Evolutionary conservation across 1,140 invertebrate genomes (phyloP).

Genomic region (Pemphigus obesinymphae): DNA sequence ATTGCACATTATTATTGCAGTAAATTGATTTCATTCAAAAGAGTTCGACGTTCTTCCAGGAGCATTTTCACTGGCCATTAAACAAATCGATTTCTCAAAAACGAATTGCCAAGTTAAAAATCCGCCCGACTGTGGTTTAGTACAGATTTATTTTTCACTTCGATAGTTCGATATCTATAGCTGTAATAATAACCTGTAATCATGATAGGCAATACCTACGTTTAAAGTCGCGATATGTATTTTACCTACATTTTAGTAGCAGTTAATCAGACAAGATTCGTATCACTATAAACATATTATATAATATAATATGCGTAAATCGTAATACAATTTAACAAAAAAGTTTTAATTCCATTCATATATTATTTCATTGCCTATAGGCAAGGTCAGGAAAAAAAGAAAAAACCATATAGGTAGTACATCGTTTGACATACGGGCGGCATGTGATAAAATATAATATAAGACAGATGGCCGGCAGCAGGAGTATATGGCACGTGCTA

Average conservation of each 20-base stretch:
- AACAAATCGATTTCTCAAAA: background rate
- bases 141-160: background rate
- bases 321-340: background rate
- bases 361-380: background rate
- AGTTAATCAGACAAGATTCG: background rate
- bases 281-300: background rate
- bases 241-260: background rate
- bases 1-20: background rate
- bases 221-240: background rate
- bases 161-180: background rate
- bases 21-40: background rate
- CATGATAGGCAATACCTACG: too few species aligned
- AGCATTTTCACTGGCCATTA: background rate
- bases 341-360: background rate
- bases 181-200: background rate
- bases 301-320: background rate
- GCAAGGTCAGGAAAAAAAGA: background rate
- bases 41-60: background rate
- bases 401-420: background rate
- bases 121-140: background rate
- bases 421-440: constrained; percentile 32
- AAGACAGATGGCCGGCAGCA: constrained; percentile 30
- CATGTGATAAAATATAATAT: constrained; percentile 28
- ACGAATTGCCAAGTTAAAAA: background rate
- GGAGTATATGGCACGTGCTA: constrained; percentile 32